Evolutionary conservation across 2,797 vertebrate genomes (phyloP).

Genomic region (Thripadectes ignobilis): DNA sequence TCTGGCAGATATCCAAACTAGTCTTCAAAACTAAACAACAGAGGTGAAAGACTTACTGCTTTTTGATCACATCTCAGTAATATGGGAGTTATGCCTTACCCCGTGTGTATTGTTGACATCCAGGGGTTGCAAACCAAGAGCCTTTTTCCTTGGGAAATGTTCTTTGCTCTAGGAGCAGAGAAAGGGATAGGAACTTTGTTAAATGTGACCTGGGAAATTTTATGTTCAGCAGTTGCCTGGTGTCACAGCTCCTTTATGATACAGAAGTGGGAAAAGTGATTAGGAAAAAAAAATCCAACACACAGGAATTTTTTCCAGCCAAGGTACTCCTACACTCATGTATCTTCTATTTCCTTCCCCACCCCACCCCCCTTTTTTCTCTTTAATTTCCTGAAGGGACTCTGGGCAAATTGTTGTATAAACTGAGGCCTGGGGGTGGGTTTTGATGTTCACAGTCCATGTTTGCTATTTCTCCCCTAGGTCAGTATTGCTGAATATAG

Average conservation of each 20-base stretch:
- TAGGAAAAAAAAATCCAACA: not conserved
- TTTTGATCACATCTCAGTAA: not conserved
- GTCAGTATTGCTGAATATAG: not conserved
- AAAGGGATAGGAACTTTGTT: not conserved
- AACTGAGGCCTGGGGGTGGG: not conserved
- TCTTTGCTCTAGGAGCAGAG: not conserved
- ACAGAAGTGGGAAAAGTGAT: not conserved
- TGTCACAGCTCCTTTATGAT: not conserved
- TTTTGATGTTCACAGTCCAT: not conserved
- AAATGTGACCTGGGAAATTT: not conserved
- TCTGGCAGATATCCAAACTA: not conserved
- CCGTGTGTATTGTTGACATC: not conserved
- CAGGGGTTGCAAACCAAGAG: not conserved
- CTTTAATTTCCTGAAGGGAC: conserved; percentile 9
- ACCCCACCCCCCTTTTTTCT: accelerated
- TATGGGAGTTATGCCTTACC: not conserved
- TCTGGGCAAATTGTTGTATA: not conserved
- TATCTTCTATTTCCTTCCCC: not conserved
- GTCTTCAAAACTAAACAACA: not conserved
- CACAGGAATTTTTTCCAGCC: not conserved
- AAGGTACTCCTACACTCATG: not conserved
- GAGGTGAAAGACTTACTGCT: not conserved
- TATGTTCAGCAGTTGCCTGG: not conserved
- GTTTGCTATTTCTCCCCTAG: not conserved
- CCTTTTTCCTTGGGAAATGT: not conserved